Conservation (phyloP, 2,888 invertebrate species). For the Sepioteuthis lessoniana region DNA sequence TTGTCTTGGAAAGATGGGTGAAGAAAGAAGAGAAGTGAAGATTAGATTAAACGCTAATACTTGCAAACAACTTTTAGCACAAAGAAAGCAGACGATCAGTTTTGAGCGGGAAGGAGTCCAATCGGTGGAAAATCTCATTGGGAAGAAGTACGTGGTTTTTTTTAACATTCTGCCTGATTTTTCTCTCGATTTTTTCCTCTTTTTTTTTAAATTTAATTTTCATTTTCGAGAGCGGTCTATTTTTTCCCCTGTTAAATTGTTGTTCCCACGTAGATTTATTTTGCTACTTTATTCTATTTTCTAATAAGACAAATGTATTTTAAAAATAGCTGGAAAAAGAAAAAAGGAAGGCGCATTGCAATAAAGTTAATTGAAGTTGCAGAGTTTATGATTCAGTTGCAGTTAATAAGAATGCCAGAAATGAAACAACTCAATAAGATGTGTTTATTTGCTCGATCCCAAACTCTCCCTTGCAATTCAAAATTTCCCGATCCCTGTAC, state of each 20-base stretch:
- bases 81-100: conserved; percentile 5
- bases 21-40: neutral
- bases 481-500: neutral
- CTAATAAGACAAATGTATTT: neutral
- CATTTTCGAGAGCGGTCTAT: neutral
- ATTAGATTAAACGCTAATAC: neutral
- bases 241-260: neutral
- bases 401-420: neutral
- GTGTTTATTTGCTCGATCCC: neutral
- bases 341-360: neutral
- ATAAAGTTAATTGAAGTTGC: neutral
- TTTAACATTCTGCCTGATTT: neutral
- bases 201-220: neutral
- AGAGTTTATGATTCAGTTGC: neutral
- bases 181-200: neutral
- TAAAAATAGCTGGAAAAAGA: neutral
- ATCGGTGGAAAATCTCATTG: neutral
- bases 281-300: neutral
- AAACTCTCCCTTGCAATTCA: neutral
- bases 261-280: neutral
- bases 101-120: neutral
- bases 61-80: neutral
- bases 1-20: neutral
- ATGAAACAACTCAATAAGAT: neutral
- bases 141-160: neutral